Percentiles rank a stretch among this genome's conserved stretches.
These are phyloP conservation scores for Tetramorium simillimum DNA, from an alignment of 1,140 invertebrate species.

Conservation along the genomic window DNA sequence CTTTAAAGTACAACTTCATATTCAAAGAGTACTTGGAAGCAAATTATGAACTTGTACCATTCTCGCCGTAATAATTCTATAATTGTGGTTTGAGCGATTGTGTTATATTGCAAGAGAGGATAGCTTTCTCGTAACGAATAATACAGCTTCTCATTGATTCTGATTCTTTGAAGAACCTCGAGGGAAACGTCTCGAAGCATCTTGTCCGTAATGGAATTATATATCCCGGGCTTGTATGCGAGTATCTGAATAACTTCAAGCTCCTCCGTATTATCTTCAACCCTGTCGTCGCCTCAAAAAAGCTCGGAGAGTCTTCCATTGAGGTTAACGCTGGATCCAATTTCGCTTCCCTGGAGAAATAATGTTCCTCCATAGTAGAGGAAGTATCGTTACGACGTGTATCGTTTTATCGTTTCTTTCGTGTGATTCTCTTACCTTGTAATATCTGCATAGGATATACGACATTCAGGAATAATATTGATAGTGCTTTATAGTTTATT, in stretches of 20 bases:
- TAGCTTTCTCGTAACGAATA: neutral
- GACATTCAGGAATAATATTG: neutral
- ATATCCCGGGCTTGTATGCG: neutral
- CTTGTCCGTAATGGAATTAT: neutral
- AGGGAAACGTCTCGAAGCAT: neutral
- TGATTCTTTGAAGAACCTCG: neutral
- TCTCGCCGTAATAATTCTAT: neutral
- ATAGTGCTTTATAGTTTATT: neutral
- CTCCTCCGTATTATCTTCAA: neutral
- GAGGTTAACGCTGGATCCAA: slow-evolving; percentile 44
- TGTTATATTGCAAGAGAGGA: neutral
- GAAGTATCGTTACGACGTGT: neutral
- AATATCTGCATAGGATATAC: neutral
- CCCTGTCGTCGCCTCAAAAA: slow-evolving; percentile 5
- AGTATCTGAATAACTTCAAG: slow-evolving; percentile 39
- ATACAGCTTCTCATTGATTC: neutral
- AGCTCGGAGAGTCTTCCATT: neutral
- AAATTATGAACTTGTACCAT: neutral
- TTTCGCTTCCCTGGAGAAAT: slow-evolving; percentile 25
- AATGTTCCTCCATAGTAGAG: neutral
- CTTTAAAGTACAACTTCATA: slow-evolving; percentile 20
- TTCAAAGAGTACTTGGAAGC: neutral
- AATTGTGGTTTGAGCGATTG: neutral
- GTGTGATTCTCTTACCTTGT: neutral
- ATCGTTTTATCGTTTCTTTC: slow-evolving; percentile 24